Conservation (phyloP, 2,113 vertebrate genomes). For the Orthonyx spaldingii region DNA sequence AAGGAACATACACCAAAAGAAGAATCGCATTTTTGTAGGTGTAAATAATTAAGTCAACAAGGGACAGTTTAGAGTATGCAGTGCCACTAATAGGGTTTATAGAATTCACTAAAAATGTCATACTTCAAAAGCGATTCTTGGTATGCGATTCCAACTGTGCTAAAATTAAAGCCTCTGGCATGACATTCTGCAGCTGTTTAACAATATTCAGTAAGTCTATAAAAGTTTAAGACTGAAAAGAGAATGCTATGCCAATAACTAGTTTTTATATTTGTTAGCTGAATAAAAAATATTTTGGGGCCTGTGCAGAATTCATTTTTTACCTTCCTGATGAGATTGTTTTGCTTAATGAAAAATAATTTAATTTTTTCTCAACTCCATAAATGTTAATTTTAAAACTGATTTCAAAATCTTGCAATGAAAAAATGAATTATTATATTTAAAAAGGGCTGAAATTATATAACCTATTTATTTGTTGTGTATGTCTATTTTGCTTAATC, state of each 20-base stretch:
- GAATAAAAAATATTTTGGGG: neutral
- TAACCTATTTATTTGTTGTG: fast-evolving
- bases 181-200: neutral
- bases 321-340: neutral
- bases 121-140: neutral
- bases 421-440: neutral
- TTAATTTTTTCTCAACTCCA: neutral
- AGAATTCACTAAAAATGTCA: neutral
- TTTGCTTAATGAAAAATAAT: neutral
- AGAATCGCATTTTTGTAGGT: neutral
- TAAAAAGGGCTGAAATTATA: neutral
- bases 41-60: neutral
- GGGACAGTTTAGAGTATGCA: neutral
- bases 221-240: neutral
- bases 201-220: neutral
- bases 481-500: neutral
- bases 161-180: neutral
- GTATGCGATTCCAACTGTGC: neutral
- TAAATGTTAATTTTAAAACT: neutral
- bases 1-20: neutral
- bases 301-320: neutral
- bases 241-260: neutral
- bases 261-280: neutral
- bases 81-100: neutral
- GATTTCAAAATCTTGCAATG: neutral